Evolutionary conservation across 2,888 invertebrate genomes (phyloP), one percentile per base, ranked within the genome.

Genomic region (Pseudanteris insignis): DNA sequence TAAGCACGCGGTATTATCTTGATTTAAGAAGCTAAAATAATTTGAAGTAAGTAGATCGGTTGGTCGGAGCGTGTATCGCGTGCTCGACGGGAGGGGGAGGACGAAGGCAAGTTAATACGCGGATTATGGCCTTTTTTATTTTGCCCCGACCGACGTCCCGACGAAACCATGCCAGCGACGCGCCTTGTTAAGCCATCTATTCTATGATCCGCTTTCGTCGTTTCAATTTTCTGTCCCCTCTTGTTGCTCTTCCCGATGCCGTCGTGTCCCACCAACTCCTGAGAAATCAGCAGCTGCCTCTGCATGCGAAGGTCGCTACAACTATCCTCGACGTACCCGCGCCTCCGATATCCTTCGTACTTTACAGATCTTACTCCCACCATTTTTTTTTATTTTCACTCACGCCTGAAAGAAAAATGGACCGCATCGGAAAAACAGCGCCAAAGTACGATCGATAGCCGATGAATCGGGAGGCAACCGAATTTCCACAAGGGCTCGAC

Each of bases 141-240:
- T 63, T 53, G 29, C 12, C 48, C 38, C 37, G 21, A 13, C 21
- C 43, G 12, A 13, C 44, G 46, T 44, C 58, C 51, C 57, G 63
- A 4, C 6, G 6, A 3, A 4, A 18, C 18, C 21, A 21, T 48
- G 21, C 37, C 53, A 30, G 28, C 46, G 55, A 34, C 51, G 40
- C 55, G 53, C 51, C 51, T 41, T 43, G 60, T 68, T 72, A 70
- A 72, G 72, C 71, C 72, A 70, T 68, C 72, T 71, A 72, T 71
- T 72, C 72, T 58, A 64, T 73, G 76, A 76, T 75, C 76, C 76
- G 76, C 74, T 76, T 76, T 75, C 72, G 70, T 73, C 74, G 74
- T 75, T 76, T 76, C 73, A 74, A 75, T 76, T 76, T 72, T 70
- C 71, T 65, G 70, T 72, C 70, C 59, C 69, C 63, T 63, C 53